Percentiles rank a stretch among this genome's conserved stretches.
Evolutionary conservation across 2,797 vertebrate species (phyloP).

Genomic region (Coranthus polyacanthus): DNA sequence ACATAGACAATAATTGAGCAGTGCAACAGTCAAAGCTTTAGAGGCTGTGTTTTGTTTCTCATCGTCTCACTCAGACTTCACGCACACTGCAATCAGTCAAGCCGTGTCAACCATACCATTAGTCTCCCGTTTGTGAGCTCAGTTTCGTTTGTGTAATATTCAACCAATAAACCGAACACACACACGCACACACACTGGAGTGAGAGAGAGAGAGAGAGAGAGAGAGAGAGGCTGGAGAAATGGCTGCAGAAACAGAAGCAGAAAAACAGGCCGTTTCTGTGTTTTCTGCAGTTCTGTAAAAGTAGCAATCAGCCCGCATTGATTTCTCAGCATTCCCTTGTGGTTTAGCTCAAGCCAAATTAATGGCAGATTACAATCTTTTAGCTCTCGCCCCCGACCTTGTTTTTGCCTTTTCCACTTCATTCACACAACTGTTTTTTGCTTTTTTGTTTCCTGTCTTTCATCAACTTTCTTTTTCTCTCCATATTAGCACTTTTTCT

Average conservation of each 20-base stretch:
- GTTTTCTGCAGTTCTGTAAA: constrained; percentile 72
- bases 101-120: constrained; percentile 39
- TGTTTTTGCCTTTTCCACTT: constrained; percentile 37
- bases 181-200: constrained; percentile 26
- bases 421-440: constrained; percentile 16
- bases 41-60: constrained; percentile 22
- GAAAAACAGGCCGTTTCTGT: constrained; percentile 50
- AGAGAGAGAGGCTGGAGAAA: constrained; percentile 36
- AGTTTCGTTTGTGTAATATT: constrained; percentile 53
- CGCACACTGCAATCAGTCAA: constrained; percentile 59
- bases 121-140: constrained; percentile 45
- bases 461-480: constrained; percentile 13
- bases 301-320: constrained; percentile 77
- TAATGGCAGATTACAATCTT: constrained; percentile 73
- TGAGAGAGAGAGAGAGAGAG: constrained; percentile 2
- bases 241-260: constrained; percentile 39
- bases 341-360: constrained; percentile 71
- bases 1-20: constrained; percentile 2
- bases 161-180: constrained; percentile 43
- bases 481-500: background rate
- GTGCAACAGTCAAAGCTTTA: constrained; percentile 13
- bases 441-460: background rate
- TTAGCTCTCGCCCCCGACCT: constrained; percentile 38
- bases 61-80: background rate
- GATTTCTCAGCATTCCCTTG: constrained; percentile 76